Percentiles rank a stretch among this genome's conserved stretches.
These are phyloP conservation scores for Gallinago media DNA, from an alignment of 2,113 vertebrate species.

Conservation along the genomic window DNA sequence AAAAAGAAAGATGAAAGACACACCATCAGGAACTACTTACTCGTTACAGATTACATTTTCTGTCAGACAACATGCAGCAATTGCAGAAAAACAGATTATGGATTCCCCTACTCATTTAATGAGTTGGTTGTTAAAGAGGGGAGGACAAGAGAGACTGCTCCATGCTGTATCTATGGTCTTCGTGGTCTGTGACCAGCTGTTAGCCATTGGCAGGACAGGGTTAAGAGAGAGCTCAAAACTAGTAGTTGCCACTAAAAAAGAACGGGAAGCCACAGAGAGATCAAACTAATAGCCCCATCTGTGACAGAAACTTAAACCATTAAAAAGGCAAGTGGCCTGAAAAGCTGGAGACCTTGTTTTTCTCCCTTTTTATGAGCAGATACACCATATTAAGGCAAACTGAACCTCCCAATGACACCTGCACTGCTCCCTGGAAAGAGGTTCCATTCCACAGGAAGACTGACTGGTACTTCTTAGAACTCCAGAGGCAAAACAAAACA, in stretches of 20 bases:
- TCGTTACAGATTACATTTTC: neutral
- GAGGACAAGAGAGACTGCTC: neutral
- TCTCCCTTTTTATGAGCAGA: neutral
- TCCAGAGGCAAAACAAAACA: neutral
- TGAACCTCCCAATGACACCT: neutral
- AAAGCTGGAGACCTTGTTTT: neutral
- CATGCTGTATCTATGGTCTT: rapidly evolving
- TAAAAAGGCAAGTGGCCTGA: neutral
- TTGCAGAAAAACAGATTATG: neutral
- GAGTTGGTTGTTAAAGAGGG: neutral
- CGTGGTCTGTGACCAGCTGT: neutral
- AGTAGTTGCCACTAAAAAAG: neutral
- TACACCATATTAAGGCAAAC: neutral
- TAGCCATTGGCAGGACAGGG: neutral
- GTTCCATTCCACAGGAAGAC: neutral
- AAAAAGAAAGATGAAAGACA: neutral
- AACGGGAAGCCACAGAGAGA: neutral
- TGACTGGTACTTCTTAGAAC: neutral
- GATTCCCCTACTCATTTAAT: neutral
- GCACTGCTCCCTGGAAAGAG: neutral
- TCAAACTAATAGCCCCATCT: neutral
- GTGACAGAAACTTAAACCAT: neutral
- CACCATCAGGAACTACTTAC: neutral
- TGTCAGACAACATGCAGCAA: neutral
- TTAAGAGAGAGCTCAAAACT: neutral